A percentile compares a stretch with the other conserved stretches of the same genome.
Evolutionary conservation across 2,797 vertebrate genomes (phyloP).

Genomic region (Gouania willdenowi): DNA sequence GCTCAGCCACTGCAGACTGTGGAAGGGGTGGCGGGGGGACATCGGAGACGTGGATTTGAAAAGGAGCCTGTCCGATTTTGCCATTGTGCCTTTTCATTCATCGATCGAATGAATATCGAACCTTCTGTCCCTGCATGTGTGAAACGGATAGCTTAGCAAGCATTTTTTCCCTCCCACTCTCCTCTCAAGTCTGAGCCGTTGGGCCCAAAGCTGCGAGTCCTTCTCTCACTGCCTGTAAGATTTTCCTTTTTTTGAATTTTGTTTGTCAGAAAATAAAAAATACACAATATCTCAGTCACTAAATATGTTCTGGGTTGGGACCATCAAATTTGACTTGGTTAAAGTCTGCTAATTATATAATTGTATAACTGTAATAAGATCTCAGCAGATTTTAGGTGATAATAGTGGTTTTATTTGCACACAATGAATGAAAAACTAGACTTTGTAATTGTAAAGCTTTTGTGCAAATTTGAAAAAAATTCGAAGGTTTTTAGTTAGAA

Average conservation of each 20-base stretch:
- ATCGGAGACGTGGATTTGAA: conserved; percentile 88
- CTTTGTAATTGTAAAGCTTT: no score
- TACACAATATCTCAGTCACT: not conserved
- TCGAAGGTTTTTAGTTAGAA: no score
- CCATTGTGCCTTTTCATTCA: conserved; percentile 99
- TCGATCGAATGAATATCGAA: conserved; percentile 99
- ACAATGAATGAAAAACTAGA: no score
- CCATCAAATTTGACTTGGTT: no score
- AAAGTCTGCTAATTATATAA: no score
- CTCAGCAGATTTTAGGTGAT: no score
- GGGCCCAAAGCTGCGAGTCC: conserved; percentile 75
- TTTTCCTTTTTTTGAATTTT: conserved; percentile 2
- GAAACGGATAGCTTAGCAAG: conserved; percentile 99
- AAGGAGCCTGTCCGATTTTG: conserved; percentile 97
- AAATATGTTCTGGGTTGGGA: no score
- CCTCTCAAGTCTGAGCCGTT: conserved; percentile 66
- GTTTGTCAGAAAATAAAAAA: not conserved
- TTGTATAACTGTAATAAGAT: no score
- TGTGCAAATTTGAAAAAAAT: no score
- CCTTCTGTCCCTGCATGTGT: conserved; percentile 98
- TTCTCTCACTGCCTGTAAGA: conserved; percentile 47
- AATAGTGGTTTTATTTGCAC: no score
- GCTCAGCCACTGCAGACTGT: conserved; percentile 90
- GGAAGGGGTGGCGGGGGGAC: conserved; percentile 82
- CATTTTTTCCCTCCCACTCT: conserved; percentile 74